phyloP scores from a whole-genome alignment of 2,888 invertebrate genomes.

The Megastigmus dorsalis region DNA sequence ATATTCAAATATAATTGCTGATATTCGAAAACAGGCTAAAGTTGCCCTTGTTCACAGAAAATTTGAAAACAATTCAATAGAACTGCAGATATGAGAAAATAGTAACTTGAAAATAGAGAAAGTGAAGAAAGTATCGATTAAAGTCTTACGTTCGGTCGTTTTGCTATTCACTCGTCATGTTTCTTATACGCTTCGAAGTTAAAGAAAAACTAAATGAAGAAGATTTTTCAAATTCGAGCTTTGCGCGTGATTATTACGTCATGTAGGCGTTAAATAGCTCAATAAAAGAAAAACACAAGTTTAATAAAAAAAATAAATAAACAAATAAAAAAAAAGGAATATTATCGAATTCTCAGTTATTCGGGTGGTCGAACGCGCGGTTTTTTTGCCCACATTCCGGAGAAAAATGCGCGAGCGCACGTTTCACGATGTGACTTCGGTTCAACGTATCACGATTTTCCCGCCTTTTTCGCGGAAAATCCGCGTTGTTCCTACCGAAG shows the following conservation, averaged over 20 bases:
- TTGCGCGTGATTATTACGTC: constrained; percentile 28
- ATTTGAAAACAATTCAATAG: no score
- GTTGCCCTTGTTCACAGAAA: no score
- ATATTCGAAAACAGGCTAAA: no score
- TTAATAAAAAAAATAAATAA: no score
- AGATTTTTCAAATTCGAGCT: constrained; percentile 29
- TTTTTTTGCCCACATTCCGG: neutral
- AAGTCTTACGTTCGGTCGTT: neutral
- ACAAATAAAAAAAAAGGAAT: no score
- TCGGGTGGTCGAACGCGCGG: constrained; percentile 17
- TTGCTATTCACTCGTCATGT: no score
- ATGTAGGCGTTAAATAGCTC: constrained; percentile 17
- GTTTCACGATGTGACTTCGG: constrained; percentile 30
- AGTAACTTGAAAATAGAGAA: no score
- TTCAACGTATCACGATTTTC: constrained; percentile 43
- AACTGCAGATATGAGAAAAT: no score
- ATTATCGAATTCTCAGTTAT: constrained; percentile 31
- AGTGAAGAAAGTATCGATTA: no score
- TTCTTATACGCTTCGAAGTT: constrained; percentile 32
- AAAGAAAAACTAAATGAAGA: neutral
- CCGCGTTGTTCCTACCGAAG: constrained; percentile 50
- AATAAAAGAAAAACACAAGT: no score
- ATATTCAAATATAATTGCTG: no score
- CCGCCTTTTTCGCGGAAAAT: constrained; percentile 37
- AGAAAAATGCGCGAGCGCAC: neutral